Base-by-base conservation (phyloP, 2,113 vertebrate species). In the Kryptolebias marmoratus region DNA sequence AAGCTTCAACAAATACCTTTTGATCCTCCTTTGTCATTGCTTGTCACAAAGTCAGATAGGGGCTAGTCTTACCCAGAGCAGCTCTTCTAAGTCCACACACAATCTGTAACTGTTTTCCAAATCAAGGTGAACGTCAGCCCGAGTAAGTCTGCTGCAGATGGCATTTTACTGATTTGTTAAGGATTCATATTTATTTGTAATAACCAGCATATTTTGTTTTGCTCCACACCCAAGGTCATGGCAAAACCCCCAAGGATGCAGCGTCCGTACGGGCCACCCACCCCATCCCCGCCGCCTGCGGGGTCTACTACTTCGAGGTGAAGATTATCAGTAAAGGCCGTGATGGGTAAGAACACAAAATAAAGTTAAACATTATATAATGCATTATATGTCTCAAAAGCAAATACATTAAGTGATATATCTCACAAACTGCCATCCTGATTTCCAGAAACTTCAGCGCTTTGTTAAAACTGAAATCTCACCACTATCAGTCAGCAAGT, bases 311-410 rank as follows among this genome's bases (percentile, higher is more conserved):
- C 92, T 99, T 99, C 3, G 98, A 99, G 95, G 98, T 99, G 83
- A 99, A 99, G 93, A 99, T 99, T 85, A 97, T 99, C 93, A 99
- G 98, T 88, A 99, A 99, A 93, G 98, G 98, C 88, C 93, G 98
- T 95, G 98, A 99, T 91, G 98, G 98, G 98, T 99, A 94, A 96
- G 83, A 14, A 30, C 30, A 4, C 57, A 0, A 1, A 32, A n/a
- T 11, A 3, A 1, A 47, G 15, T 30, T 11, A 12, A 56, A 39
- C 8, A 28, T 42, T 22, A 22, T 22, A 22, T 22, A 22, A 22
- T 22, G 22, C 22, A 22, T 13, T 48, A 10, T 12, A 48, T 48
- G 47, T 48, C 11, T 48, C 47, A 15, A 2, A 13, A 15, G 16
- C 22, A 22, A 22, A 22, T 22, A 22, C 22, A 22, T 22, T 22